Evolutionary conservation across 1,140 invertebrate species (phyloP).

Genomic region (Batillaria attramentaria): DNA sequence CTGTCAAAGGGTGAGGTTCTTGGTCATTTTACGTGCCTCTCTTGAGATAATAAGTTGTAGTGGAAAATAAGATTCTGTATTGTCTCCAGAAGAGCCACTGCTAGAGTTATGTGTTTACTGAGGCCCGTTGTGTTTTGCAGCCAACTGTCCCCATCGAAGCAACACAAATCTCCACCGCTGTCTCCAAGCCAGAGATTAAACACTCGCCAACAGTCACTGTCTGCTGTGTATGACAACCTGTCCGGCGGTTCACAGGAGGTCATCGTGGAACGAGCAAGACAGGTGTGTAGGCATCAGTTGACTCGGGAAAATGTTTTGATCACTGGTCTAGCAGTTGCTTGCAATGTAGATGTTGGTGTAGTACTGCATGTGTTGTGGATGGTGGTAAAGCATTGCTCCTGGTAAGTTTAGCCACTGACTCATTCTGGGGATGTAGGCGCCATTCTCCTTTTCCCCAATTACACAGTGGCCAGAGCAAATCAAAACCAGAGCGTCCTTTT

Average conservation of each 20-base stretch:
- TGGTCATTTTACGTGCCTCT: too few species aligned
- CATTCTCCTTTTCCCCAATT: conserved; percentile 41
- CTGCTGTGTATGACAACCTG: conserved; percentile 74
- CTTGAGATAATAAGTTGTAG: background rate
- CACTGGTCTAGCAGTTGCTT: too few species aligned
- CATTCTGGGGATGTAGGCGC: conserved; percentile 48
- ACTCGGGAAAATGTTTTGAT: too few species aligned
- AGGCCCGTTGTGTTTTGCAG: background rate
- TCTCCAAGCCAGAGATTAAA: conserved; percentile 5
- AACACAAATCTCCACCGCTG: conserved; percentile 42
- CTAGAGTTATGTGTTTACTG: background rate
- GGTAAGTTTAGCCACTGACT: conserved; percentile 50
- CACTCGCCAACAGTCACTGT: conserved; percentile 65
- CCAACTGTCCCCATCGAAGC: conserved; percentile 18
- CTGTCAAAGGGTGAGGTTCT: conserved; percentile 10
- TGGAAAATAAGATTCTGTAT: background rate
- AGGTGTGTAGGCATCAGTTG: conserved; percentile 72
- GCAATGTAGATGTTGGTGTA: too few species aligned
- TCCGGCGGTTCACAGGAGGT: conserved; percentile 79
- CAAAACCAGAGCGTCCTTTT: conserved; percentile 23
- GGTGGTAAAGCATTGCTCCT: too few species aligned
- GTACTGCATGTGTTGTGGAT: too few species aligned
- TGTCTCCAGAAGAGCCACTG: background rate
- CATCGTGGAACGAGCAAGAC: conserved; percentile 90
- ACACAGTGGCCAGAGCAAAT: conserved; percentile 53